Evolutionary conservation across 2,888 invertebrate species (phyloP).

Genomic region (Nebria salina): DNA sequence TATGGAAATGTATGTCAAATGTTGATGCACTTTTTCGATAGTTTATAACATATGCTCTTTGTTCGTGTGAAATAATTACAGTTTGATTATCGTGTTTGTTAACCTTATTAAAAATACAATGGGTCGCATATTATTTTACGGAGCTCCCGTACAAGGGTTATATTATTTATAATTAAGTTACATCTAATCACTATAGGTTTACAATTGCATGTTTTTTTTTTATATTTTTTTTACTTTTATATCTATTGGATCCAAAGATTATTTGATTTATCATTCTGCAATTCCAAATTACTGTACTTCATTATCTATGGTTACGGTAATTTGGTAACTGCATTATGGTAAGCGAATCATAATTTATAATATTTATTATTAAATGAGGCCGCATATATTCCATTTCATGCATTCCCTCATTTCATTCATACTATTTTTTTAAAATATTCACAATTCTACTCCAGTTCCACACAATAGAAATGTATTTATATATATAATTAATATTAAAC

Average conservation of each 20-base stretch:
- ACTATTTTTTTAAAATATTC: not conserved
- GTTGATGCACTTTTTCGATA: not conserved
- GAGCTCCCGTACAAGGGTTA: not conserved
- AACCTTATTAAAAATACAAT: constrained; percentile 41
- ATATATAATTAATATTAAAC: not conserved
- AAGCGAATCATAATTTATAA: not conserved
- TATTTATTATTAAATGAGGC: not conserved
- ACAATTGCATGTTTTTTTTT: not conserved
- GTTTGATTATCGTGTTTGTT: constrained; percentile 31
- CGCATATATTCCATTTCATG: not conserved
- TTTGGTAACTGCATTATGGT: not conserved
- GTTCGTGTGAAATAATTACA: constrained; percentile 26
- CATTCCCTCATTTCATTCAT: not conserved
- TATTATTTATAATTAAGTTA: not conserved
- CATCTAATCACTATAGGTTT: not conserved
- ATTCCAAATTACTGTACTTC: not conserved
- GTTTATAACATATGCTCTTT: not conserved
- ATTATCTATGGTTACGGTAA: not conserved
- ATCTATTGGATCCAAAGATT: not conserved
- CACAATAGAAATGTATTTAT: not conserved
- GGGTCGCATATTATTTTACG: constrained; percentile 22
- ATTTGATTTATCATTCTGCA: not conserved
- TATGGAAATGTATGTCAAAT: not conserved
- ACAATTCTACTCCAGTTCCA: too few relatives aligned
- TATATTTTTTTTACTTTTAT: not conserved